Evolutionary conservation across 92 coral and sea anemone genomes (phyloP).

Genomic region (Parazoanthus atlanticus): DNA sequence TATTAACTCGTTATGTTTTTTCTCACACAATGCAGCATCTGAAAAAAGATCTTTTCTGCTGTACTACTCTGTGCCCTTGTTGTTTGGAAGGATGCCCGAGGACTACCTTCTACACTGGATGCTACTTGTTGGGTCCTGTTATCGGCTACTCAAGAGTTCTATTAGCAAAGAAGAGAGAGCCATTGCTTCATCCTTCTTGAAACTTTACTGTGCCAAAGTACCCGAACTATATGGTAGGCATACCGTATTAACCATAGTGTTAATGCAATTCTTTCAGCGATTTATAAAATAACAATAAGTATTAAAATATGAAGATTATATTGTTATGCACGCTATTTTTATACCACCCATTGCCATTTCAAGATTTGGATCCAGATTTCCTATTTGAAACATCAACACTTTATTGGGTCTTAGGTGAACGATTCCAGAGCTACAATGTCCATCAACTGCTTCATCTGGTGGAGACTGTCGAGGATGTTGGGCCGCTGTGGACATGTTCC

Average conservation of each 20-base stretch:
- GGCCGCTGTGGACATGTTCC: constrained; percentile 51
- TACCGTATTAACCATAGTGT: neutral
- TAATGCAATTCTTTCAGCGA: neutral
- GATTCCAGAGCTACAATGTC: constrained; percentile 25
- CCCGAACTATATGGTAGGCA: constrained; percentile 45
- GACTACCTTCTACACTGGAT: too few relatives aligned
- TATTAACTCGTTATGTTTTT: too few relatives aligned
- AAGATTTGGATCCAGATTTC: constrained; percentile 4
- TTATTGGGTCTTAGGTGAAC: constrained; percentile 30
- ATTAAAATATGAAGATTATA: too few relatives aligned
- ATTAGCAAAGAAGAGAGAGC: constrained; percentile 45
- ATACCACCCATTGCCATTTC: constrained; percentile 2
- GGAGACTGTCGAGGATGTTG: constrained; percentile 34
- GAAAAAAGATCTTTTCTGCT: too few relatives aligned
- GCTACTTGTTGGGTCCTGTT: too few relatives aligned
- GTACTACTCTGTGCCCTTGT: too few relatives aligned
- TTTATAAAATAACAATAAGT: too few relatives aligned
- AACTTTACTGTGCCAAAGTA: constrained; percentile 50
- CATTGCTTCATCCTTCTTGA: constrained; percentile 34
- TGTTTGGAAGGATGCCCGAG: too few relatives aligned
- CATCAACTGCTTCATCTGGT: constrained; percentile 41
- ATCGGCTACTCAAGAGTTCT: constrained; percentile 37
- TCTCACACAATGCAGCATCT: too few relatives aligned
- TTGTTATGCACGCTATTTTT: constrained; percentile 16
- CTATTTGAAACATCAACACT: neutral